Percentiles rank a stretch among this genome's conserved stretches.
Conservation (phyloP, 2,888 invertebrate species). For the Quadroppia sp. region DNA sequence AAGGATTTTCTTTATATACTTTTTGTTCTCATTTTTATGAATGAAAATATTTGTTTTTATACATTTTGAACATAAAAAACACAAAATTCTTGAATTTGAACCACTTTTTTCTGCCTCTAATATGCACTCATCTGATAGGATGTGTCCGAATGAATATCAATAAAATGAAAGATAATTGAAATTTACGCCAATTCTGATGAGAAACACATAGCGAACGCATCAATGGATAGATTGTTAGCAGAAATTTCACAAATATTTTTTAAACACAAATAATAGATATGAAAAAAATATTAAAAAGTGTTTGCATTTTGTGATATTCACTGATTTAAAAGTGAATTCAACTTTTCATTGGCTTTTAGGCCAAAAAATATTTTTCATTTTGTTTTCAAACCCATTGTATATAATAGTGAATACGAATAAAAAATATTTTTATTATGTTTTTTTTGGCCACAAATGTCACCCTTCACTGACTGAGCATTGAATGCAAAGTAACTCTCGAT, state of each 20-base stretch:
- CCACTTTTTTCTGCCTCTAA: neutral
- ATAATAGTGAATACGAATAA: too few relatives aligned
- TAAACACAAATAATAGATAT: too few relatives aligned
- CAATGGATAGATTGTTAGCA: neutral
- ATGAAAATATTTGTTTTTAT: neutral
- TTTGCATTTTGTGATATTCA: constrained; percentile 19
- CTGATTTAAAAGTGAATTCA: too few relatives aligned
- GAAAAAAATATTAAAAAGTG: neutral
- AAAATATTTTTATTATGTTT: too few relatives aligned
- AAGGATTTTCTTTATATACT: too few relatives aligned
- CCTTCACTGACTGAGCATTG: neutral
- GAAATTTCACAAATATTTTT: too few relatives aligned
- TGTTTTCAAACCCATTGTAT: neutral
- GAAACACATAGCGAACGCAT: neutral
- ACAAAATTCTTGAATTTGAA: neutral
- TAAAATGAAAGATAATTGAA: neutral
- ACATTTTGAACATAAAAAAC: too few relatives aligned
- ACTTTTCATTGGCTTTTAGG: neutral
- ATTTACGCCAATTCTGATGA: too few relatives aligned
- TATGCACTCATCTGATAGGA: too few relatives aligned
- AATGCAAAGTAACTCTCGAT: neutral
- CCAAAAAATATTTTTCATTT: constrained; percentile 5
- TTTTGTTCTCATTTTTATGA: neutral
- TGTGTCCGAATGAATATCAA: neutral
- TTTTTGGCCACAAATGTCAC: neutral